A percentile compares a stretch with the other conserved stretches of the same genome.
These are phyloP conservation scores for Pseudorhiza aurosa DNA, from an alignment of 30 jellyfish, hydroid and myxozoan genomes.

Conservation along the genomic window DNA sequence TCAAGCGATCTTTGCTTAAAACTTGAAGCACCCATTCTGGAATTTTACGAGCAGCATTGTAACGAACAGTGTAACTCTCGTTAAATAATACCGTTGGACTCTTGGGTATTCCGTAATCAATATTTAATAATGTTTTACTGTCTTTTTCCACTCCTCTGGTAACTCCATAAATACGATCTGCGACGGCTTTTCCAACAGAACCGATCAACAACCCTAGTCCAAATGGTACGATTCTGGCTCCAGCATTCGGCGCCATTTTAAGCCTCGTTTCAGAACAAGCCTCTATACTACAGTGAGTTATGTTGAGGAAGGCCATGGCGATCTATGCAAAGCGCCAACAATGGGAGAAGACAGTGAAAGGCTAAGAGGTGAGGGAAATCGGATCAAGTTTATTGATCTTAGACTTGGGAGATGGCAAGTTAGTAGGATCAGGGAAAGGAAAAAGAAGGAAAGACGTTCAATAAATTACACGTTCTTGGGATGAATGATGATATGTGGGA, in stretches of 20 bases:
- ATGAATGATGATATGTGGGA: too few relatives aligned
- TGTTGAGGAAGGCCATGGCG: too few relatives aligned
- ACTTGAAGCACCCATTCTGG: conserved; percentile 87
- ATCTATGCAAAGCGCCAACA: too few relatives aligned
- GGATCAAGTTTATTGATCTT: too few relatives aligned
- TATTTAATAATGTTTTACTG: too few relatives aligned
- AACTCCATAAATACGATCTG: conserved; percentile 1
- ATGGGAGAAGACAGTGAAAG: too few relatives aligned
- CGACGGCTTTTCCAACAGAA: conserved; percentile 25
- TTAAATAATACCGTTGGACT: conserved; percentile 32
- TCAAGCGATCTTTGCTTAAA: conserved; percentile 19
- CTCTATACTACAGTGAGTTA: conserved; percentile 1
- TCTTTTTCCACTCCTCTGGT: background rate
- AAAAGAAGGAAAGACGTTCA: too few relatives aligned
- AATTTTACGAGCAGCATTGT: conserved; percentile 60
- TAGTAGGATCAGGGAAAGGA: too few relatives aligned
- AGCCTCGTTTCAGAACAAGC: background rate
- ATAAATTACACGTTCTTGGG: too few relatives aligned
- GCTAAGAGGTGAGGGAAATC: too few relatives aligned
- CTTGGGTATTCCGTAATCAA: conserved; percentile 71
- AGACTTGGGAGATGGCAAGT: too few relatives aligned
- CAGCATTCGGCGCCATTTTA: background rate
- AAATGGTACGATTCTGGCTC: background rate
- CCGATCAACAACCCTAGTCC: conserved; percentile 41
- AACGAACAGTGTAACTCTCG: conserved; percentile 55